phyloP scores from a whole-genome alignment of 37 sponge, comb jelly and placozoan genomes.

The Petrosia ficiformis region DNA sequence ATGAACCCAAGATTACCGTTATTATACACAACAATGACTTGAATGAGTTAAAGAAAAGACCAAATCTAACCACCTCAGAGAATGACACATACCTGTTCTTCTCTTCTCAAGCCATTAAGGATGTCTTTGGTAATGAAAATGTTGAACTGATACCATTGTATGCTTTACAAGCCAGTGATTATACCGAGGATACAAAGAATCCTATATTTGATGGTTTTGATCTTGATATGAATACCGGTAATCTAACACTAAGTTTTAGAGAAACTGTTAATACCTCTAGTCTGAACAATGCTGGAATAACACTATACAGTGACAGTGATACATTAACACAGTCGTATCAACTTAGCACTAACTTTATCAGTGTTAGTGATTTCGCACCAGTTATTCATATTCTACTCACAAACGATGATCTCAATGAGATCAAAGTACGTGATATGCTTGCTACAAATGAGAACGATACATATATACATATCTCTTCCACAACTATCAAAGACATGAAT shows the following conservation, averaged over 20 bases:
- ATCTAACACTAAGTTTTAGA: conserved; percentile 59
- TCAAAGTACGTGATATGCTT: conserved; percentile 55
- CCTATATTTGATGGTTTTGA: conserved; percentile 55
- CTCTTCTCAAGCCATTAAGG: conserved; percentile 22
- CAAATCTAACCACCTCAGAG: conserved; percentile 35
- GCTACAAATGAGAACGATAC: conserved; percentile 34
- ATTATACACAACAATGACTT: conserved; percentile 47
- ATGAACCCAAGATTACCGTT: conserved; percentile 28
- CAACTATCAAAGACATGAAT: conserved; percentile 72
- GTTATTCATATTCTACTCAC: conserved; percentile 44
- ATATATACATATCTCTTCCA: conserved; percentile 39
- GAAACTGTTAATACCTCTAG: conserved; percentile 79
- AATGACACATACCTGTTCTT: conserved; percentile 62
- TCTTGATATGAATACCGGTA: conserved; percentile 75
- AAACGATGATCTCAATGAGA: conserved; percentile 80
- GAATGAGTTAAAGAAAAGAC: conserved; percentile 68
- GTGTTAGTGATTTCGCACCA: conserved; percentile 37
- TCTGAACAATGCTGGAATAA: conserved; percentile 62
- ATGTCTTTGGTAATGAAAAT: conserved; percentile 72
- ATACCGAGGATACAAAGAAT: conserved; percentile 28
- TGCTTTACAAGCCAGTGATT: conserved; percentile 12
- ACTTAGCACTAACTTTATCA: conserved; percentile 45
- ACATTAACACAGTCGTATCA: conserved; percentile 20
- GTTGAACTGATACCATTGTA: conserved; percentile 10
- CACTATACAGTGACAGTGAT: conserved; percentile 32